phyloP scores from a whole-genome alignment of 92 coral and sea anemone genomes.

The Epizoanthus scotinus region DNA sequence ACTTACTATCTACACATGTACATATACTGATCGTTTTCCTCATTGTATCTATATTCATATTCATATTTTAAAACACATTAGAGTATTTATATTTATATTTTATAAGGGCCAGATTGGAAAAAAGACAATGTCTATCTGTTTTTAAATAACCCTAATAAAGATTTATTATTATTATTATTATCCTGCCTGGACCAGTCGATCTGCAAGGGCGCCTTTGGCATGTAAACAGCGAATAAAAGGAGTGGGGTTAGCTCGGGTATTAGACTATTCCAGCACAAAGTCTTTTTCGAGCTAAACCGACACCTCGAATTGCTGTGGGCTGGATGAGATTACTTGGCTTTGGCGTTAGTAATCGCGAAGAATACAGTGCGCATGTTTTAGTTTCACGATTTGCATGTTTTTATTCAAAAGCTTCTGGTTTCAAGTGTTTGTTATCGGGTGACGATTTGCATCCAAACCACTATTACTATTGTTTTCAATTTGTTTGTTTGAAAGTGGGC shows the following conservation, averaged over 20 bases:
- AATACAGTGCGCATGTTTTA: constrained; percentile 19
- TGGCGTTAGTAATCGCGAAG: not conserved
- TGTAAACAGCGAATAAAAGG: not conserved
- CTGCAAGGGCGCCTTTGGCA: not conserved
- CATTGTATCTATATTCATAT: no score
- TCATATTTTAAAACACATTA: no score
- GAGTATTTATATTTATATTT: no score
- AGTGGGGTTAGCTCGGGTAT: not conserved
- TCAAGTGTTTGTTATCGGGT: constrained; percentile 24
- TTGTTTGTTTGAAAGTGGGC: constrained; percentile 2
- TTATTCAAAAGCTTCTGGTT: constrained; percentile 10
- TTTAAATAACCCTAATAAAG: no score
- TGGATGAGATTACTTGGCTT: not conserved
- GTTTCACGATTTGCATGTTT: constrained; percentile 17
- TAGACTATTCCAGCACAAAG: not conserved
- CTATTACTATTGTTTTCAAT: constrained; percentile 6
- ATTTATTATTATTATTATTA: not conserved
- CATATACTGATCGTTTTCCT: no score
- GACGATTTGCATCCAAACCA: constrained; percentile 14
- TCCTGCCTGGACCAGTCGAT: constrained; percentile 11
- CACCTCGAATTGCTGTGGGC: not conserved
- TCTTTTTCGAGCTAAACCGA: not conserved
- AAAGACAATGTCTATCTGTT: no score
- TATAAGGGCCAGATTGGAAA: no score
- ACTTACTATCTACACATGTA: no score